These are phyloP conservation scores for Bos indicus DNA, from an alignment of 2,113 vertebrate genomes.

Conservation along the genomic window DNA sequence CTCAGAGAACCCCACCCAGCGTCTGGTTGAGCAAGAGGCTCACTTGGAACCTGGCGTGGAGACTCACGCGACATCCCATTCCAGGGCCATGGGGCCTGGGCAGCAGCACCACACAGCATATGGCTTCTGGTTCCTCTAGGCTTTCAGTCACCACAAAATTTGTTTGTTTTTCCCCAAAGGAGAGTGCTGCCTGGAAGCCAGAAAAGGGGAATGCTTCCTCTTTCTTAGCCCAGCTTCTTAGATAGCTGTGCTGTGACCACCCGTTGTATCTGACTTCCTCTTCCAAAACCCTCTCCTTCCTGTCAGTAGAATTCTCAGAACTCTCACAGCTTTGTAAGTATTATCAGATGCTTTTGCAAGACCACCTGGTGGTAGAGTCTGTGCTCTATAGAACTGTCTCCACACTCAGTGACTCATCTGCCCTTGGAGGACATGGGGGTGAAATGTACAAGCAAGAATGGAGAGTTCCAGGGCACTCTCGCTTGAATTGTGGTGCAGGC, in stretches of 20 bases:
- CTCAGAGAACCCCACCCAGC: not conserved
- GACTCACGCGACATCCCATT: not conserved
- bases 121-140: not conserved
- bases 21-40: not conserved
- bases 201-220: not conserved
- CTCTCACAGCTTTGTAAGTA: not conserved
- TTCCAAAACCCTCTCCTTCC: not conserved
- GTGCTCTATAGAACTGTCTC: not conserved
- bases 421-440: not conserved
- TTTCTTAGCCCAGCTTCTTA: not conserved
- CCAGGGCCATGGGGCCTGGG: not conserved
- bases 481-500: not conserved
- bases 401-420: not conserved
- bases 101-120: not conserved
- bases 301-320: not conserved
- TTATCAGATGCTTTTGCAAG: not conserved
- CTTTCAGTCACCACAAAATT: not conserved
- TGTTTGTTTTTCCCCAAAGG: not conserved
- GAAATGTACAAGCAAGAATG: not conserved
- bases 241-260: not conserved
- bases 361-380: not conserved
- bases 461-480: not conserved
- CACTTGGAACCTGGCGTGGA: not conserved
- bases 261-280: not conserved
- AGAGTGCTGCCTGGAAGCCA: not conserved